These are phyloP conservation scores for Anas platyrhynchos DNA, from an alignment of 2,113 vertebrate species.

Conservation along the genomic window DNA sequence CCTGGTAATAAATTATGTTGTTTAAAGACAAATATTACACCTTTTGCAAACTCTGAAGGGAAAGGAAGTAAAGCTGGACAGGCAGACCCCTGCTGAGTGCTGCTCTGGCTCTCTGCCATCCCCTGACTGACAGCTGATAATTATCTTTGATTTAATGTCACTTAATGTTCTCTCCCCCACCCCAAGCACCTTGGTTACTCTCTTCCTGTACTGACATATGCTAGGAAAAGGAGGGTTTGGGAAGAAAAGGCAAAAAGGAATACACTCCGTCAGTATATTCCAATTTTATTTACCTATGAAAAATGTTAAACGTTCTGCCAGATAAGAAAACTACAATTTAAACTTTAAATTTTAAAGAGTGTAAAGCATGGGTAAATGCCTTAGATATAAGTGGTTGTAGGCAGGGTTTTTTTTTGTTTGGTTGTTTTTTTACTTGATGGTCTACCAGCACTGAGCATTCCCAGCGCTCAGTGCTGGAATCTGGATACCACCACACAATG, in stretches of 20 bases:
- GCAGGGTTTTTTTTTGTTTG: neutral
- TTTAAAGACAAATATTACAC: neutral
- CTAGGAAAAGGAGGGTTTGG: neutral
- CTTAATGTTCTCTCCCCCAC: neutral
- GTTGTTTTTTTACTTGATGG: neutral
- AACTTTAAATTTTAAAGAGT: neutral
- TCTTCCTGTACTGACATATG: neutral
- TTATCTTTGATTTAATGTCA: constrained; percentile 43
- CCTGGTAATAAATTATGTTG: neutral
- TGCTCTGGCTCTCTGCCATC: constrained; percentile 26
- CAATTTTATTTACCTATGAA: neutral
- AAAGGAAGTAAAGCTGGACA: neutral
- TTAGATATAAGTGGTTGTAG: neutral
- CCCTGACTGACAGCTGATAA: constrained; percentile 32
- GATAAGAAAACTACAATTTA: neutral
- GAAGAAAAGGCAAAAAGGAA: neutral
- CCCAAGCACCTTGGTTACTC: neutral
- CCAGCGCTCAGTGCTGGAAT: neutral
- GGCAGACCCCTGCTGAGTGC: neutral
- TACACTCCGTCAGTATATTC: neutral
- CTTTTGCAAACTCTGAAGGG: neutral
- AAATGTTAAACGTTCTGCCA: neutral
- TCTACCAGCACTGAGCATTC: neutral
- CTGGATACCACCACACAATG: neutral
- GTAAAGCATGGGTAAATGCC: neutral